Evolutionary conservation across 2,888 invertebrate species (phyloP).

Genomic region (Phorcus lineatus): DNA sequence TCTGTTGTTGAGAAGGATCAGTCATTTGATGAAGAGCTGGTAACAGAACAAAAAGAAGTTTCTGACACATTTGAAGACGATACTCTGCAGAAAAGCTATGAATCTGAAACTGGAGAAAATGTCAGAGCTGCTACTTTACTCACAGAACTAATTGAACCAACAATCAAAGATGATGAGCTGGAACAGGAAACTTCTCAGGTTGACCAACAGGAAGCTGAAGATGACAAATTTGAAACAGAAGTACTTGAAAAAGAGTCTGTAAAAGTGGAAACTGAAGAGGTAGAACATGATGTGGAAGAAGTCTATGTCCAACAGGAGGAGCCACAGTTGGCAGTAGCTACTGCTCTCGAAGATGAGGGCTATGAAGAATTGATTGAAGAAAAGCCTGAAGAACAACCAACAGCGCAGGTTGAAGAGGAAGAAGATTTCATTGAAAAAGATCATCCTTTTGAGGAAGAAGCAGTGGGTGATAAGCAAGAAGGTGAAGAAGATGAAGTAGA

Average conservation of each 20-base stretch:
- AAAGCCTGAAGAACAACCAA: neutral
- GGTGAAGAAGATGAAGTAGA: neutral
- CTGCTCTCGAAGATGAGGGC: neutral
- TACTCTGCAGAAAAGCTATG: neutral
- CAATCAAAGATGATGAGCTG: neutral
- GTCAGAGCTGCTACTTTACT: neutral
- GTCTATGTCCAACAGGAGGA: neutral
- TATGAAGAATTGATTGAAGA: conserved; percentile 2
- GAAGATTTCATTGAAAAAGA: conserved; percentile 43
- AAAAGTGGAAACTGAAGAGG: neutral
- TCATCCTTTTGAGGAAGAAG: conserved; percentile 26
- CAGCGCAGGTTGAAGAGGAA: conserved; percentile 28
- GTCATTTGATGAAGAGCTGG: conserved; percentile 10
- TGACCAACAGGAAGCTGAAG: neutral
- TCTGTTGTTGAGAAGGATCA: conserved; percentile 24
- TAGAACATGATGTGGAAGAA: conserved; percentile 26
- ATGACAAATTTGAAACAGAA: too few relatives aligned
- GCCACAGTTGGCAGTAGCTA: neutral
- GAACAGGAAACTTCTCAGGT: neutral
- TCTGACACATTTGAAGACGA: neutral
- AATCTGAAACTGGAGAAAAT: conserved; percentile 28
- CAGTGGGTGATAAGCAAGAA: neutral
- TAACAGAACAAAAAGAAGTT: neutral
- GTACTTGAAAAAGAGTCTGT: neutral
- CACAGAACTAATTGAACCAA: neutral